These are phyloP conservation scores for Leguminivora glycinivorella DNA, from an alignment of 1,140 invertebrate species.

Conservation along the genomic window DNA sequence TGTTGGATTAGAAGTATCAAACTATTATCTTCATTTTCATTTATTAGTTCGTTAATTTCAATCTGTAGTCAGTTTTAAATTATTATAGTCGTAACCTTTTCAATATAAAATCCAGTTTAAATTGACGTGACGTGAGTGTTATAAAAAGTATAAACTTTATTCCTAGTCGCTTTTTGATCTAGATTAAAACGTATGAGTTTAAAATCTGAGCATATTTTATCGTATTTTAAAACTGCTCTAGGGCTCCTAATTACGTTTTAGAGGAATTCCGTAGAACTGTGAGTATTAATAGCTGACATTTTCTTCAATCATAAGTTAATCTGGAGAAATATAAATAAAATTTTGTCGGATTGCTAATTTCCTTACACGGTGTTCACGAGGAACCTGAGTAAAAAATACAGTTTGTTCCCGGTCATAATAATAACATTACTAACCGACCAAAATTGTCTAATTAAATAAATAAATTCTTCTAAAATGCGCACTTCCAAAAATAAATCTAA, in stretches of 20 bases:
- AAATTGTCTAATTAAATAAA: no score
- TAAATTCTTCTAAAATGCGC: no score
- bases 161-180: conserved; percentile 11
- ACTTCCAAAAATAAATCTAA: no score
- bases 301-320: conserved; percentile 10
- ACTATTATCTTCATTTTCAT: conserved; percentile 13
- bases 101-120: conserved; percentile 6
- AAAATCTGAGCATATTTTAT: conserved; percentile 9
- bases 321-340: not conserved
- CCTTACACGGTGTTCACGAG: no score
- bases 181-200: not conserved
- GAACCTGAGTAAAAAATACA: no score
- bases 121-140: not conserved
- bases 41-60: not conserved
- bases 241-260: not conserved
- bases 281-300: not conserved
- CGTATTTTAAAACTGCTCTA: not conserved
- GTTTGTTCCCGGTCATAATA: no score
- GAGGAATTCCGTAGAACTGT: conserved; percentile 14
- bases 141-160: not conserved
- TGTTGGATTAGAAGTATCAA: conserved; percentile 12
- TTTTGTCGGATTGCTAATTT: not conserved
- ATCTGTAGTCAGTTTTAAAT: not conserved
- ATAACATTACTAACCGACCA: no score
- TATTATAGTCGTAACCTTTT: not conserved